Evolutionary conservation across 2,113 vertebrate species (phyloP).

Genomic region (Phaethon lepturus): DNA sequence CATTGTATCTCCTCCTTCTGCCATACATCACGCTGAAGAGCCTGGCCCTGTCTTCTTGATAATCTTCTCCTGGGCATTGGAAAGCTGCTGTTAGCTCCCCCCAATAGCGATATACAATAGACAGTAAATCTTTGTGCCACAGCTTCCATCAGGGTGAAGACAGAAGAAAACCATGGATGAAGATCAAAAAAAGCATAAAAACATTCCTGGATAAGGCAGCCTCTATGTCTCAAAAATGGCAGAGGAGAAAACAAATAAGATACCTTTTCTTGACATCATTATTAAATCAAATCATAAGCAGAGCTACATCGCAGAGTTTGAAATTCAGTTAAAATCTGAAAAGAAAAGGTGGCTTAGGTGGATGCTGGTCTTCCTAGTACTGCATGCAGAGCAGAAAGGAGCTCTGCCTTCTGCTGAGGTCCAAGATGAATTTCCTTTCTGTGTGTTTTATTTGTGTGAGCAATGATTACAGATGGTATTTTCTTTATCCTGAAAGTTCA

Average conservation of each 20-base stretch:
- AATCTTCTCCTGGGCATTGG: background rate
- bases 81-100: background rate
- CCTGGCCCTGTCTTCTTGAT: background rate
- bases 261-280: background rate
- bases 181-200: background rate
- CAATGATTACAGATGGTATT: background rate
- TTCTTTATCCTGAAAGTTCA: conserved; percentile 12
- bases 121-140: background rate
- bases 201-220: background rate
- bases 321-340: background rate
- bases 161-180: background rate
- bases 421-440: conserved; percentile 14
- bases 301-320: background rate
- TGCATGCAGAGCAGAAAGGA: background rate
- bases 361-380: background rate
- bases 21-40: background rate
- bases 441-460: background rate
- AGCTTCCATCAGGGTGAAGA: background rate
- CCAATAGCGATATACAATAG: background rate
- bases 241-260: background rate
- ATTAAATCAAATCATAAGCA: background rate
- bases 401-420: background rate
- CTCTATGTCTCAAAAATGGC: background rate
- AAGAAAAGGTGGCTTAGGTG: background rate
- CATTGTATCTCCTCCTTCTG: background rate